Conservation (phyloP, 2,888 invertebrate species). For the Penaeus monodon region DNA sequence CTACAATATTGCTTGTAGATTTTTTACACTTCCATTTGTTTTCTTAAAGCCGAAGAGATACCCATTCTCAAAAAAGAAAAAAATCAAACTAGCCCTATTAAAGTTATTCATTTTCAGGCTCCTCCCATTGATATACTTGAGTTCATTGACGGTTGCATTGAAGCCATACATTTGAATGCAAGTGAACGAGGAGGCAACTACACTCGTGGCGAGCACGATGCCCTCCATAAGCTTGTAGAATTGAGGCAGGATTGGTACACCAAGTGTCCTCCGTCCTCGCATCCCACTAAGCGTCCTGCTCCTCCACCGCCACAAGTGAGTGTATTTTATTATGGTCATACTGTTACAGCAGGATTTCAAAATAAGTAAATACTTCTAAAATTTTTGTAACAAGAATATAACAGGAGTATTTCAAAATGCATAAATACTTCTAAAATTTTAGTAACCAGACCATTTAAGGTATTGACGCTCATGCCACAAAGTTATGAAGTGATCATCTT, state of each 20-base stretch:
- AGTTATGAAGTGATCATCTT: no score
- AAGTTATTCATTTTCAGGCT: constrained; percentile 24
- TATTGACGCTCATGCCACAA: no score
- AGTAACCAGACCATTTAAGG: no score
- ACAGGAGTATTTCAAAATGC: no score
- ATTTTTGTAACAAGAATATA: background rate
- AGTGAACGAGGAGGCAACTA: constrained; percentile 53
- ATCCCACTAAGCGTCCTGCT: constrained; percentile 47
- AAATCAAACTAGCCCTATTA: background rate
- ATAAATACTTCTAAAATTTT: background rate
- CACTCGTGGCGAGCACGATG: constrained; percentile 43
- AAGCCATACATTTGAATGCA: constrained; percentile 54
- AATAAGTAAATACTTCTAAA: background rate
- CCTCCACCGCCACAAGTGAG: constrained; percentile 54
- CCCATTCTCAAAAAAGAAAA: no score
- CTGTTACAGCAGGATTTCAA: background rate
- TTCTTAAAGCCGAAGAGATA: no score
- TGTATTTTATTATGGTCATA: background rate
- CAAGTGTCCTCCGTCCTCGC: constrained; percentile 40
- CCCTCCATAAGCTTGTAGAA: constrained; percentile 49
- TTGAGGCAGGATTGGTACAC: constrained; percentile 46
- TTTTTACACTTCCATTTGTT: no score
- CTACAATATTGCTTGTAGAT: no score
- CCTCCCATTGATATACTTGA: constrained; percentile 45
- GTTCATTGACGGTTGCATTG: constrained; percentile 59